A percentile compares a stretch with the other conserved stretches of the same genome.
Evolutionary conservation across 2,797 vertebrate genomes (phyloP).

Genomic region (Enteromius viviparus): DNA sequence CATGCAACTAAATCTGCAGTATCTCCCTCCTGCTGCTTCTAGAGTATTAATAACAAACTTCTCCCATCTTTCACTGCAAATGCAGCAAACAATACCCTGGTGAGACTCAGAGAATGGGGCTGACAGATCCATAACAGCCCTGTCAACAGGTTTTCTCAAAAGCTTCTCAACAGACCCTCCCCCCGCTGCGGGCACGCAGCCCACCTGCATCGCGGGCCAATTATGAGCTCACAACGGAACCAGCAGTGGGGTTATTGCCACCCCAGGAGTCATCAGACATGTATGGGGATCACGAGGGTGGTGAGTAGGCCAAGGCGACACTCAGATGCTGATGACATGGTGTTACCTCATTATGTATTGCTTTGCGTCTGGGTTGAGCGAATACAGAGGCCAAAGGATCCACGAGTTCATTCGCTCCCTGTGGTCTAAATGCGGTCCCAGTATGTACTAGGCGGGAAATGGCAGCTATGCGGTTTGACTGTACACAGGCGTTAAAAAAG

Average conservation of each 20-base stretch:
- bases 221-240: slow-evolving; percentile 48
- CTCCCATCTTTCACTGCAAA: slow-evolving; percentile 34
- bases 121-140: slow-evolving; percentile 50
- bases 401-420: slow-evolving; percentile 56
- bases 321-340: slow-evolving; percentile 59
- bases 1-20: slow-evolving; percentile 50
- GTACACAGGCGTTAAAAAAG: slow-evolving; percentile 54
- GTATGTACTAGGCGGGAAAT: slow-evolving; percentile 51
- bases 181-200: neutral
- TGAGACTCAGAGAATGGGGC: neutral
- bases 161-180: neutral
- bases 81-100: slow-evolving; percentile 47
- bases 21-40: slow-evolving; percentile 32
- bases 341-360: slow-evolving; percentile 59
- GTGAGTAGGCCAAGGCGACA: slow-evolving; percentile 24
- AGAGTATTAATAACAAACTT: slow-evolving; percentile 58
- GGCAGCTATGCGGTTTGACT: slow-evolving; percentile 58
- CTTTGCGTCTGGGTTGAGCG: slow-evolving; percentile 31
- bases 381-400: slow-evolving; percentile 50
- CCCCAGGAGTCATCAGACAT: slow-evolving; percentile 45
- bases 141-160: slow-evolving; percentile 48
- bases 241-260: slow-evolving; percentile 39
- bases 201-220: slow-evolving; percentile 42
- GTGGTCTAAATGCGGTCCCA: slow-evolving; percentile 56
- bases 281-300: slow-evolving; percentile 47